phyloP scores from a whole-genome alignment of 2,888 invertebrate genomes.

The Sthenelais limicola region DNA sequence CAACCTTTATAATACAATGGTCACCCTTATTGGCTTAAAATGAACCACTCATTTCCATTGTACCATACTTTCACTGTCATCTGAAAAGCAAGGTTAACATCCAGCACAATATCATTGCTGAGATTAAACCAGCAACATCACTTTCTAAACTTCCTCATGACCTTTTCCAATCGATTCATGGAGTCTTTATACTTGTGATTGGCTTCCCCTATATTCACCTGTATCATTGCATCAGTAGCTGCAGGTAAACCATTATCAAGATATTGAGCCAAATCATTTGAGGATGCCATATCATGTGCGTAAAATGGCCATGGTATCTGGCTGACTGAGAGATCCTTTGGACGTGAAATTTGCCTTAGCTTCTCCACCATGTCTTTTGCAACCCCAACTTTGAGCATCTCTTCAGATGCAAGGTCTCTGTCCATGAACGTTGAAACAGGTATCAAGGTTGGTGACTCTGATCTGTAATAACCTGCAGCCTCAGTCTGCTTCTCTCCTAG shows the following conservation, averaged over 20 bases:
- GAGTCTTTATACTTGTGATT: slow-evolving; percentile 17
- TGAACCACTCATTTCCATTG: too few relatives aligned
- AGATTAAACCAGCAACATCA: too few relatives aligned
- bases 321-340: background rate
- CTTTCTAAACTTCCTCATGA: slow-evolving; percentile 11
- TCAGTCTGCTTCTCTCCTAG: background rate
- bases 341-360: background rate
- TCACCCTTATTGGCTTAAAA: too few relatives aligned
- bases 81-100: too few relatives aligned
- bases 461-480: slow-evolving; percentile 11
- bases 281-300: slow-evolving; percentile 5
- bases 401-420: slow-evolving; percentile 16
- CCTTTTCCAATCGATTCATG: slow-evolving; percentile 8
- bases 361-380: slow-evolving; percentile 5
- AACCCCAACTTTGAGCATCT: slow-evolving; percentile 11
- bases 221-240: background rate
- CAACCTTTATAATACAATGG: too few relatives aligned
- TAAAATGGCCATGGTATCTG: slow-evolving; percentile 26
- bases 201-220: slow-evolving; percentile 6
- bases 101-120: too few relatives aligned
- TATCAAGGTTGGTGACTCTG: slow-evolving; percentile 8
- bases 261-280: background rate
- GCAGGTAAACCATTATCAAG: slow-evolving; percentile 4
- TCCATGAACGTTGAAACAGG: slow-evolving; percentile 18
- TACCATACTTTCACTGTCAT: too few relatives aligned